These are phyloP conservation scores for Melopsittacus undulatus DNA, from an alignment of 2,797 vertebrate species.

Conservation along the genomic window DNA sequence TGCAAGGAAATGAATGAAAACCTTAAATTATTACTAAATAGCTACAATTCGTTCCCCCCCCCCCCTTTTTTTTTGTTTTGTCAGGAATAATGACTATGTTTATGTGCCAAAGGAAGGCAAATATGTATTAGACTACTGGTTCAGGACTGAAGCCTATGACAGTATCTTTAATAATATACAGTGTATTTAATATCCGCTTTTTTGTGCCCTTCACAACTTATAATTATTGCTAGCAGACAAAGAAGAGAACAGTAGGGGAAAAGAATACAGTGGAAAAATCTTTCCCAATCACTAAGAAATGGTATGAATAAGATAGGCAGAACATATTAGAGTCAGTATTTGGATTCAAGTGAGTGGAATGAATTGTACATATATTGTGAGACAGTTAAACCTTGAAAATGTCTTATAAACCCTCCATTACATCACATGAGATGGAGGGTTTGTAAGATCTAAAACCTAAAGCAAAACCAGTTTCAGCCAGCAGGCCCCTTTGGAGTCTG, in stretches of 20 bases:
- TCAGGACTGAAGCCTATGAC: conserved; percentile 64
- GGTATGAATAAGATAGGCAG: conserved; percentile 46
- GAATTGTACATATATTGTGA: conserved; percentile 3
- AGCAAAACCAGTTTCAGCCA: conserved; percentile 32
- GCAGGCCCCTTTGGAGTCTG: background rate
- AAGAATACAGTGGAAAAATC: conserved; percentile 33
- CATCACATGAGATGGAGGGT: background rate
- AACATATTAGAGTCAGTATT: conserved; percentile 26
- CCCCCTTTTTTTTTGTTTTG: background rate
- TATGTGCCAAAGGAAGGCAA: conserved; percentile 66
- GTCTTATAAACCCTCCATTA: background rate
- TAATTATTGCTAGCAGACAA: conserved; percentile 73
- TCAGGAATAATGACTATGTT: conserved; percentile 66
- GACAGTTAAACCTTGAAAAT: background rate
- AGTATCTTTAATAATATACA: conserved; percentile 77
- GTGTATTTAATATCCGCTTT: conserved; percentile 76
- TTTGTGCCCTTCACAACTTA: conserved; percentile 66
- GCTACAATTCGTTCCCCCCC: background rate
- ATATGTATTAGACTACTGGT: conserved; percentile 66
- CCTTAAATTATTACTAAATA: conserved; percentile 58
- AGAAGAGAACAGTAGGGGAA: background rate
- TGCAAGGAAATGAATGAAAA: conserved; percentile 51
- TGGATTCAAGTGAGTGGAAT: conserved; percentile 34
- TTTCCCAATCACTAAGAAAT: conserved; percentile 45
- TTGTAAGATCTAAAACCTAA: conserved; percentile 13